Base-by-base conservation (phyloP, 2,888 invertebrate species). In the Linnaemya vulpina region DNA sequence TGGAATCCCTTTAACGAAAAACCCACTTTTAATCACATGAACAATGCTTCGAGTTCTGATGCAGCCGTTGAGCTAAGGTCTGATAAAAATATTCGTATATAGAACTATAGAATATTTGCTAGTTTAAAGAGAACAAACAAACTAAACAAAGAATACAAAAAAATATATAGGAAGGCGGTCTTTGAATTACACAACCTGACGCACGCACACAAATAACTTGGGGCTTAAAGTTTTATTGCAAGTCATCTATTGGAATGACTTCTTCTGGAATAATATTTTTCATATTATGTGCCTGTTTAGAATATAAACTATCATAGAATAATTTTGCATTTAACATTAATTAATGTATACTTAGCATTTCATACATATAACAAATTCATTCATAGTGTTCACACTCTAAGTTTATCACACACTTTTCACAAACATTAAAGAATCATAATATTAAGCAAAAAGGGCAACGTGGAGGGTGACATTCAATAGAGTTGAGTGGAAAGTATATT, bases 11-110 rank as follows among this genome's bases (percentile, higher is more conserved):
- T 8, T 68, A 20, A 10, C 25, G 51, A 40, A 63, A 55, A 53
- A 65, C 20, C 15, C 13, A 73, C 46, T 25, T 11, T 38, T 13
- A 13, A 35, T 63, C 71, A 70, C 25, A 51, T 43, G 67, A 63
- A 65, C 43, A 67, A 78, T 58, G 51, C 70, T 63, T 53, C 74
- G 85, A 78, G 85, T 78, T 58, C 22, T 70, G 70, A 85, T 82
- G 85, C 85, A 85, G 85, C 82, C 30, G 77, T 70, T 49, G 73
- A 46, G 81, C 73, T 85, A 85, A 85, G 82, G 68, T 70, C 70
- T 84, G 74, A 77, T 51, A 81, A 73, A 76, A 43, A 65, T 30
- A 65, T 40, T n/a, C n/a, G n/a, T n/a, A 51, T 13, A 46, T 46
- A 78, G 35, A 22, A 60, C 67, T 53, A 43, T 17, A 51, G 38